Conservation (phyloP, 2,888 invertebrate genomes). For the Tetragnatha montana region DNA sequence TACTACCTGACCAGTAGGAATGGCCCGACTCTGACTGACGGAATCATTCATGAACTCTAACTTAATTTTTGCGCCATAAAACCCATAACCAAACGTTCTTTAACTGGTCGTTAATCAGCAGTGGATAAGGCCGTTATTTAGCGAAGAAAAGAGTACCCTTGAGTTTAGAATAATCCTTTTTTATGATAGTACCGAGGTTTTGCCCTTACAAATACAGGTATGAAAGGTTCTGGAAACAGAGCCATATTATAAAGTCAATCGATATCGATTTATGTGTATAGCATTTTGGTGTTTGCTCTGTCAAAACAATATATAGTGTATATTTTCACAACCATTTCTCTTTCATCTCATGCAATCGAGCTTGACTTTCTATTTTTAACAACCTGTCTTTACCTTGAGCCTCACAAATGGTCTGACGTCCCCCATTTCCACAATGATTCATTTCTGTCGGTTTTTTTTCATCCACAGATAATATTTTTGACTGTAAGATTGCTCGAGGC, state of each 20-base stretch:
- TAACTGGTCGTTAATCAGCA: no score
- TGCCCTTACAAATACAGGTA: no score
- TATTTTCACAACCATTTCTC: not conserved
- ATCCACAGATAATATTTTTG: not conserved
- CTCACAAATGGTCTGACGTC: not conserved
- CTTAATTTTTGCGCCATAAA: no score
- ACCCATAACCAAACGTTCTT: no score
- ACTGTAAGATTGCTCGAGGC: not conserved
- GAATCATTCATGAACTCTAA: no score
- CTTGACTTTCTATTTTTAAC: not conserved
- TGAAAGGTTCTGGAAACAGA: not conserved
- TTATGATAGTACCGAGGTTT: no score
- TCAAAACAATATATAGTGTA: not conserved
- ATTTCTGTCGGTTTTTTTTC: slow-evolving; percentile 5
- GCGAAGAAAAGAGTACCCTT: no score
- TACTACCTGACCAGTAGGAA: no score
- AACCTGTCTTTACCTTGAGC: not conserved
- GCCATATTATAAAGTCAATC: not conserved
- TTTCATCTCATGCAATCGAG: not conserved
- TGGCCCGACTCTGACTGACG: no score
- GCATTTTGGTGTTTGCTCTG: not conserved
- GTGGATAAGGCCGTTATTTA: no score
- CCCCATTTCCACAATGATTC: not conserved
- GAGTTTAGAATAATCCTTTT: no score
- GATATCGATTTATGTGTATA: not conserved